These are phyloP conservation scores for Platysteira castanea DNA, from an alignment of 2,113 vertebrate species.

Conservation along the genomic window DNA sequence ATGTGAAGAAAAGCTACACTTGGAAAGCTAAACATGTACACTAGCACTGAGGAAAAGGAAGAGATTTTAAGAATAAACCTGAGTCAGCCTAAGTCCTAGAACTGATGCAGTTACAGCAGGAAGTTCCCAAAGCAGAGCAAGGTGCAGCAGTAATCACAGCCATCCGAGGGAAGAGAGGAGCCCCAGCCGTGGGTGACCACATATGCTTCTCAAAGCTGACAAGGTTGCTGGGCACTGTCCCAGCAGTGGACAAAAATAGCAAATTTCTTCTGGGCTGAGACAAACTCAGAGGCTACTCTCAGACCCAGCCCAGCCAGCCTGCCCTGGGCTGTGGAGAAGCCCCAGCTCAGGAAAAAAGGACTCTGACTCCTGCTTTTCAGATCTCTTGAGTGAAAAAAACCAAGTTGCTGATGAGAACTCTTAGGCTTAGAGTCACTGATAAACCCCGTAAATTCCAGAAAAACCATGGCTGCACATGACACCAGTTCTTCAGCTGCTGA, in stretches of 20 bases:
- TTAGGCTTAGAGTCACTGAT: neutral
- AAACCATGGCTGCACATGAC: neutral
- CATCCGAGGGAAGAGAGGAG: rapidly evolving
- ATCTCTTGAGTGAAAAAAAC: neutral
- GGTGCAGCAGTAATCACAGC: neutral
- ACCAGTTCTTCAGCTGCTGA: neutral
- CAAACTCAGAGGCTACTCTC: neutral
- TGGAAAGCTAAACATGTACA: neutral
- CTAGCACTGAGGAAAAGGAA: neutral
- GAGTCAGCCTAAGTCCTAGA: neutral
- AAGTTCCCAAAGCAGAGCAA: neutral
- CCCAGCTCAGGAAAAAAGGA: rapidly evolving
- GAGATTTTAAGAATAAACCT: neutral
- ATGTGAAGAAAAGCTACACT: neutral
- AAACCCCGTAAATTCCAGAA: neutral
- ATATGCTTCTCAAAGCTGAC: rapidly evolving
- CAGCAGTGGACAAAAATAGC: too few species aligned
- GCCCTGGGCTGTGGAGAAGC: rapidly evolving
- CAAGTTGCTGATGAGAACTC: neutral
- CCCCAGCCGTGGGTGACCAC: neutral
- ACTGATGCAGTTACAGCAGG: neutral
- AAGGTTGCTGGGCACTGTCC: neutral
- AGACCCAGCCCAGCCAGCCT: neutral
- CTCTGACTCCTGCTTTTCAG: neutral
- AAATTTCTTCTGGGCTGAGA: neutral